A percentile compares a stretch with the other conserved stretches of the same genome.
phyloP scores from a whole-genome alignment of 2,888 invertebrate species.

The Apodemia duryi region DNA sequence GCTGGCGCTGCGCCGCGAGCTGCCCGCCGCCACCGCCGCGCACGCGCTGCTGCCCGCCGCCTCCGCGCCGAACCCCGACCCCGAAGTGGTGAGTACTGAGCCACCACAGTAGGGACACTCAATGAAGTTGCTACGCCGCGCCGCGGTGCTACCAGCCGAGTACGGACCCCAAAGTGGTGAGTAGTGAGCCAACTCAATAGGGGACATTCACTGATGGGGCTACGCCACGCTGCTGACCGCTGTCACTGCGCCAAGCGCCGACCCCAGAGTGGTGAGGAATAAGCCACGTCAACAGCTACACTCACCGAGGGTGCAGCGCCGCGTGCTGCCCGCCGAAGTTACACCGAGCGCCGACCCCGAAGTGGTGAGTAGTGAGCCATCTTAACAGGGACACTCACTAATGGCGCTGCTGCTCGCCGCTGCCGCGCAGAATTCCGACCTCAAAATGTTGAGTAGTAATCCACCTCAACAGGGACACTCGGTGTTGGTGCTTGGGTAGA shows the following conservation, averaged over 20 bases:
- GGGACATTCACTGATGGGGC: not conserved
- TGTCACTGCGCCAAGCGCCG: constrained; percentile 45
- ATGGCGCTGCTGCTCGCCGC: constrained; percentile 47
- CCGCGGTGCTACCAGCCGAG: constrained; percentile 45
- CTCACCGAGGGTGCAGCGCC: constrained; percentile 61
- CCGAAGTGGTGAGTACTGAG: constrained; percentile 52
- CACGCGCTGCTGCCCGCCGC: constrained; percentile 42
- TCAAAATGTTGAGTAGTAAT: constrained; percentile 52
- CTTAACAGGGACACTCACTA: not conserved
- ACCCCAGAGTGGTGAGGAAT: constrained; percentile 59
- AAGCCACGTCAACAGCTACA: not conserved
- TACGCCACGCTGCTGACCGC: constrained; percentile 39
- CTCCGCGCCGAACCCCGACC: constrained; percentile 52
- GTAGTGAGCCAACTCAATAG: constrained; percentile 9
- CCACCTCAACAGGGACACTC: not conserved
- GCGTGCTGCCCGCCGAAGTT: constrained; percentile 43
- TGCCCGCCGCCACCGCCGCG: constrained; percentile 43
- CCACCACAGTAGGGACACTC: not conserved
- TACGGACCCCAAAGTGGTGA: constrained; percentile 65
- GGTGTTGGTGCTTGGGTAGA: too few relatives aligned
- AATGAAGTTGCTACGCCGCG: not conserved
- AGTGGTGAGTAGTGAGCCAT: constrained; percentile 42
- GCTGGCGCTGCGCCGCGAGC: constrained; percentile 59
- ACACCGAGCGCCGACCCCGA: constrained; percentile 60
- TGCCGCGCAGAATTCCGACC: constrained; percentile 52